Percentiles rank a stretch among this genome's conserved stretches.
Evolutionary conservation across 2,113 vertebrate genomes (phyloP).

Genomic region (Sprattus sprattus): DNA sequence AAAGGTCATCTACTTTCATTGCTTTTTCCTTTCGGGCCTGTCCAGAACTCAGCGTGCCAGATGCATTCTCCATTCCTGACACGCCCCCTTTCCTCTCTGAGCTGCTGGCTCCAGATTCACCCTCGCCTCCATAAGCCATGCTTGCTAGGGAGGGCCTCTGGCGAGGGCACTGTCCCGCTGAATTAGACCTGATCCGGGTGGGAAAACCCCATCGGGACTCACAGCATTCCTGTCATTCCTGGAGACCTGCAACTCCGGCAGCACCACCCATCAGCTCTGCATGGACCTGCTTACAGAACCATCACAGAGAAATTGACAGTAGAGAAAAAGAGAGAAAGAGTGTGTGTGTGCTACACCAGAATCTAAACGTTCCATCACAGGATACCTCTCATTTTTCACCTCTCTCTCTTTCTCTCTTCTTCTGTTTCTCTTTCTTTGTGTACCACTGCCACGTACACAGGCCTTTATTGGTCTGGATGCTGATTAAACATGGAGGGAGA

Average conservation of each 20-base stretch:
- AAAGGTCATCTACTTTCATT: constrained; percentile 61
- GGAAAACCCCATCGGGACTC: constrained; percentile 46
- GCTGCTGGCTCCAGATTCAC: background rate
- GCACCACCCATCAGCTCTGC: constrained; percentile 29
- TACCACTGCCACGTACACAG: constrained; percentile 4
- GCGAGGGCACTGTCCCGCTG: constrained; percentile 34
- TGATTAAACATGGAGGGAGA: background rate
- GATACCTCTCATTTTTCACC: background rate
- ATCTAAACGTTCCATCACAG: background rate
- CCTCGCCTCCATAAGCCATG: background rate
- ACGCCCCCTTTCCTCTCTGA: background rate
- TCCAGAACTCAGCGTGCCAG: constrained; percentile 53
- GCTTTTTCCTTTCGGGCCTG: constrained; percentile 53
- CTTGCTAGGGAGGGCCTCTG: constrained; percentile 22
- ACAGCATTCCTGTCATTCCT: constrained; percentile 50
- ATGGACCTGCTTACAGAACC: constrained; percentile 7
- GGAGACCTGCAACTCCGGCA: constrained; percentile 23
- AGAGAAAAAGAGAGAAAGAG: background rate
- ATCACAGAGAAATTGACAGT: constrained; percentile 7
- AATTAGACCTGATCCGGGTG: constrained; percentile 46
- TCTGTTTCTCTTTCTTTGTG: background rate
- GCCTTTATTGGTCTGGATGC: constrained; percentile 4
- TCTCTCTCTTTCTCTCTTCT: background rate
- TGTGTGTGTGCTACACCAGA: background rate
- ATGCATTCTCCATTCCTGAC: constrained; percentile 37